phyloP scores from a whole-genome alignment of 2,888 invertebrate species.

The Napeogenes sylphis region DNA sequence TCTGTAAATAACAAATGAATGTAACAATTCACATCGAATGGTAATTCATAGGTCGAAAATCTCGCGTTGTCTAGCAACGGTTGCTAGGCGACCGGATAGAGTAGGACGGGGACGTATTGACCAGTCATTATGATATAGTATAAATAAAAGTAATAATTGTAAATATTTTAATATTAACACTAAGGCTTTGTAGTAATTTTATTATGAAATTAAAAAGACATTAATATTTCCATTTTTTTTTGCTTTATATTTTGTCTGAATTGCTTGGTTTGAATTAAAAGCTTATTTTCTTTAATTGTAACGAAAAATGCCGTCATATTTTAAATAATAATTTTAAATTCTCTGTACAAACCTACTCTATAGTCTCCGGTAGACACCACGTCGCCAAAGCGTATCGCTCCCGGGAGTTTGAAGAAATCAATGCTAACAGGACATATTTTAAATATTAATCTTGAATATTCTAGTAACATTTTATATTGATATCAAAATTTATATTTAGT shows the following conservation, averaged over 20 bases:
- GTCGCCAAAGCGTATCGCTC: constrained; percentile 23
- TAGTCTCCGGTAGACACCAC: constrained; percentile 26
- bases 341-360: constrained; percentile 18
- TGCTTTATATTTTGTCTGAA: too few species aligned
- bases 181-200: too few species aligned
- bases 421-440: constrained; percentile 21
- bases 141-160: too few species aligned
- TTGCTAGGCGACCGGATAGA: constrained; percentile 29
- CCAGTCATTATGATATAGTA: too few species aligned
- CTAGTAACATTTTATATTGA: neutral
- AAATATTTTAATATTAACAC: too few species aligned
- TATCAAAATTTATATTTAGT: neutral
- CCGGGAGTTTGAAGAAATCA: constrained; percentile 24
- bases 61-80: constrained; percentile 35
- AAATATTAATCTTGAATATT: constrained; percentile 3
- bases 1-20: constrained; percentile 7
- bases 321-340: neutral
- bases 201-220: too few species aligned
- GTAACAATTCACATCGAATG: constrained; percentile 19
- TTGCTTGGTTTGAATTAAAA: too few species aligned
- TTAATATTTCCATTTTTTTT: too few species aligned
- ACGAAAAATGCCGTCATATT: neutral
- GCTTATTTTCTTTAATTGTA: too few species aligned
- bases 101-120: constrained; percentile 3
- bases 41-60: constrained; percentile 27